Percentiles rank a stretch among this genome's conserved stretches.
phyloP scores from a whole-genome alignment of 2,113 vertebrate species.

The Corythoichthys haematopterus region DNA sequence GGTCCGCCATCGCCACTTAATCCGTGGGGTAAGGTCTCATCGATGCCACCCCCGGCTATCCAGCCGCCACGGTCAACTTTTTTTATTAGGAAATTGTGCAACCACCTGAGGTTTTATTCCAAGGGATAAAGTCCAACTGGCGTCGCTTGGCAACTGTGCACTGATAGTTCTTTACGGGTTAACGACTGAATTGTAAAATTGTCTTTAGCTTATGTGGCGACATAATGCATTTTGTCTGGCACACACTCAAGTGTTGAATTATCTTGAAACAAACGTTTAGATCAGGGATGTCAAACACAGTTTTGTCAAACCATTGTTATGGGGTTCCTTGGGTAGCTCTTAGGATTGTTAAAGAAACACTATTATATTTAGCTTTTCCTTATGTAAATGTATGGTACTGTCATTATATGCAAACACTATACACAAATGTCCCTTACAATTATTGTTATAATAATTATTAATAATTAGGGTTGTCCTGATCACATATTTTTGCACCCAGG shows the following conservation, averaged over 20 bases:
- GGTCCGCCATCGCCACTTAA: conserved; percentile 19
- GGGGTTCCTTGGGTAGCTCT: not conserved
- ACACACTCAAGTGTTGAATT: not conserved
- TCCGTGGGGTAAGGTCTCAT: conserved; percentile 46
- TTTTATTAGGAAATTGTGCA: not conserved
- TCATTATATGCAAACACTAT: not conserved
- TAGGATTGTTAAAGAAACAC: not conserved
- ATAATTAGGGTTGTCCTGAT: too few relatives aligned
- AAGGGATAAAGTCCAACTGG: conserved; percentile 34
- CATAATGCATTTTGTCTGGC: conserved; percentile 5
- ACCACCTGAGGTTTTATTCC: not conserved
- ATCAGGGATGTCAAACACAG: not conserved
- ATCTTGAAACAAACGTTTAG: not conserved
- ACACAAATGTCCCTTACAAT: too few relatives aligned
- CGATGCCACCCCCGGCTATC: conserved; percentile 1
- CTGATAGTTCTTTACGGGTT: conserved; percentile 15
- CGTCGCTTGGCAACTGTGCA: conserved; percentile 19
- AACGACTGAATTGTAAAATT: not conserved
- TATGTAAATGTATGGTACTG: not conserved
- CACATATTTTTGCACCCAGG: too few relatives aligned
- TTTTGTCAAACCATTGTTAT: not conserved
- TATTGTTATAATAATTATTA: too few relatives aligned
- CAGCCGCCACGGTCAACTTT: too few relatives aligned
- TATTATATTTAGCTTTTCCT: too few relatives aligned
- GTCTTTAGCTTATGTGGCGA: conserved; percentile 1